Percentiles rank a stretch among this genome's conserved stretches.
Evolutionary conservation across 2,113 vertebrate genomes (phyloP).

Genomic region (Entelurus aequoreus): DNA sequence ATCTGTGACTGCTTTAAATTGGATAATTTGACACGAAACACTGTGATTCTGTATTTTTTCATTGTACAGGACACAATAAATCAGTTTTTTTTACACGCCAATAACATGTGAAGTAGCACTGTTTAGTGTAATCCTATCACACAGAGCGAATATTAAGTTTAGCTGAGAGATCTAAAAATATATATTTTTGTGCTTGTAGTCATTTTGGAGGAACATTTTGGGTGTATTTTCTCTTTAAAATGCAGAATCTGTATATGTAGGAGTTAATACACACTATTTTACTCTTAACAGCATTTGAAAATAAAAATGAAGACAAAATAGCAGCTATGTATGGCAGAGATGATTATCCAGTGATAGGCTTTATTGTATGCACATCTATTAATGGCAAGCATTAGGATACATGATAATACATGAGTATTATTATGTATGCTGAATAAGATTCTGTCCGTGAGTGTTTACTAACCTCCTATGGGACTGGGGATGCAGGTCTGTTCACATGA

Average conservation of each 20-base stretch:
- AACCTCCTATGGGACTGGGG: background rate
- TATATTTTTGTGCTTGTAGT: too few relatives aligned
- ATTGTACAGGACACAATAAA: slow-evolving; percentile 35
- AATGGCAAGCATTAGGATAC: slow-evolving; percentile 3
- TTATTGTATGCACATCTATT: background rate
- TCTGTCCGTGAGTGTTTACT: background rate
- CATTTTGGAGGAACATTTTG: too few relatives aligned
- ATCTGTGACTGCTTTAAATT: background rate
- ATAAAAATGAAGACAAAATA: background rate
- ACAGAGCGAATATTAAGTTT: too few relatives aligned
- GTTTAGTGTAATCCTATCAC: too few relatives aligned
- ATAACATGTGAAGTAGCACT: background rate
- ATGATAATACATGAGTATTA: background rate
- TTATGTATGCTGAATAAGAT: background rate
- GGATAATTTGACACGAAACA: slow-evolving; percentile 8
- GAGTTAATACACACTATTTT: too few relatives aligned
- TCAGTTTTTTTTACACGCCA: background rate
- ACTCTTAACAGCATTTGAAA: too few relatives aligned
- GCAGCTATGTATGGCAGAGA: slow-evolving; percentile 2
- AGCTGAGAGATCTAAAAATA: too few relatives aligned
- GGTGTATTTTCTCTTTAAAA: too few relatives aligned
- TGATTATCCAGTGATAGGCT: slow-evolving; percentile 5
- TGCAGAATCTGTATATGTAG: too few relatives aligned
- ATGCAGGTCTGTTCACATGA: slow-evolving; percentile 4
- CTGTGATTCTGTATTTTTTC: slow-evolving; percentile 26